Percentiles rank a stretch among this genome's conserved stretches.
phyloP scores from a whole-genome alignment of 2,797 vertebrate species.

The Crax fasciolata region DNA sequence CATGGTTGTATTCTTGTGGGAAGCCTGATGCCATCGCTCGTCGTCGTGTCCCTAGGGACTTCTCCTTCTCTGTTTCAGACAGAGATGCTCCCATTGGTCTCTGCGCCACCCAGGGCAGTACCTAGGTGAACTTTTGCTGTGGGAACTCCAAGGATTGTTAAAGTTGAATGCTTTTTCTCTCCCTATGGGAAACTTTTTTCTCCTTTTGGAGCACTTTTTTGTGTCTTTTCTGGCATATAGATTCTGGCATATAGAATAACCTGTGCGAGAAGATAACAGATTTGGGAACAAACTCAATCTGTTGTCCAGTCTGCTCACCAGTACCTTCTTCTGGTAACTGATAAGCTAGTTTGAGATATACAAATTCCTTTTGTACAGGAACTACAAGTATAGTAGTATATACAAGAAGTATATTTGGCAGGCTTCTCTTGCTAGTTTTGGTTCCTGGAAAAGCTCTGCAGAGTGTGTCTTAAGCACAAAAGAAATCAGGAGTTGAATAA shows the following conservation, averaged over 20 bases:
- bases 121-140: background rate
- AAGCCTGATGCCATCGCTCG: background rate
- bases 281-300: background rate
- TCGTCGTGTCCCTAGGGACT: accelerated
- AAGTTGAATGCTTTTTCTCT: background rate
- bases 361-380: background rate
- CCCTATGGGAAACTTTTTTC: background rate
- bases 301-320: background rate
- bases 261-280: background rate
- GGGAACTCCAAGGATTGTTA: background rate
- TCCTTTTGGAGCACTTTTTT: background rate
- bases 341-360: background rate
- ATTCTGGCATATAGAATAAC: background rate
- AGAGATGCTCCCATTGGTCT: background rate
- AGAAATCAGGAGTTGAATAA: background rate
- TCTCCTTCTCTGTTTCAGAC: background rate
- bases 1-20: accelerated
- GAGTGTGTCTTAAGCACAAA: background rate
- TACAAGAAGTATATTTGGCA: background rate
- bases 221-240: background rate
- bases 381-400: too few relatives aligned
- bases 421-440: background rate
- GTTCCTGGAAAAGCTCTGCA: background rate
- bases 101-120: background rate
- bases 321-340: background rate